Conservation (phyloP, 2,797 vertebrate species). For the Anas bahamensis region DNA sequence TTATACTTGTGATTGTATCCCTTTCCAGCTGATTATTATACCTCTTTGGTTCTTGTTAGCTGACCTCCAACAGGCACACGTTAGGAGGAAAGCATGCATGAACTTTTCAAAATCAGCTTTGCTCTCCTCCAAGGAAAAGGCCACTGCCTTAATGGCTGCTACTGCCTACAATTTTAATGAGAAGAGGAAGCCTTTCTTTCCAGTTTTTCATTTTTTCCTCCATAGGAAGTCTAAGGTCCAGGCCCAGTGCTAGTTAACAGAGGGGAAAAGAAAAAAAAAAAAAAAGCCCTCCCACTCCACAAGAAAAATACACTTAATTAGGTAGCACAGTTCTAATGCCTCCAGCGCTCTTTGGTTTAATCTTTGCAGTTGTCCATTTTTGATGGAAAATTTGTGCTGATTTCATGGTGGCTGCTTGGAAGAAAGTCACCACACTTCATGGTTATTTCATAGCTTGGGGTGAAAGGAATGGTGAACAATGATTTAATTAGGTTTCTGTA, state of each 20-base stretch:
- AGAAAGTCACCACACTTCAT: constrained; percentile 46
- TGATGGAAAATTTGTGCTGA: constrained; percentile 56
- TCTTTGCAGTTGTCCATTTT: constrained; percentile 40
- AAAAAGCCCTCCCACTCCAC: neutral
- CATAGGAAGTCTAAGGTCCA: neutral
- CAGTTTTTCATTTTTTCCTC: neutral
- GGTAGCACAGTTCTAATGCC: neutral
- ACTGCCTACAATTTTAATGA: neutral
- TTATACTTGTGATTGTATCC: accelerated
- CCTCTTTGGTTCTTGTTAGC: neutral
- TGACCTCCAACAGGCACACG: neutral
- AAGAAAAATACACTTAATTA: constrained; percentile 42
- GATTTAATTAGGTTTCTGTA: constrained; percentile 68
- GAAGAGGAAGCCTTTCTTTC: neutral
- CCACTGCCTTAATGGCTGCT: neutral
- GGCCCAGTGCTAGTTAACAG: neutral
- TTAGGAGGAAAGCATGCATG: neutral
- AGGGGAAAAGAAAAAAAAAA: neutral
- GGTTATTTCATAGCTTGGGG: constrained; percentile 11
- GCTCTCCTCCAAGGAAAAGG: neutral
- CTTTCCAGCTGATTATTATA: neutral
- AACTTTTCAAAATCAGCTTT: neutral
- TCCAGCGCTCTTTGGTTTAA: constrained; percentile 19
- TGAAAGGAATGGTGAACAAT: neutral
- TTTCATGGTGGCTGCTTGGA: constrained; percentile 66